phyloP scores from a whole-genome alignment of 1,140 invertebrate species.

The Palaemon carinicauda region DNA sequence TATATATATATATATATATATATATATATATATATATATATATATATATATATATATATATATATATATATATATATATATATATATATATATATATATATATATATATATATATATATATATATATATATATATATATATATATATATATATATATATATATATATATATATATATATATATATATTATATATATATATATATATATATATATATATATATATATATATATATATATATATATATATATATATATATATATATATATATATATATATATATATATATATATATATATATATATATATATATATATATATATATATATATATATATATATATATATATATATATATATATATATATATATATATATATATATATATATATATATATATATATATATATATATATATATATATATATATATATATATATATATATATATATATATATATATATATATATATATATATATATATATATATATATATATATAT shows the following conservation, averaged over 20 bases:
- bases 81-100: neutral
- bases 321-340: slow-evolving; percentile 5
- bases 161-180: neutral
- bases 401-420: neutral
- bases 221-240: neutral
- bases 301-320: slow-evolving; percentile 2
- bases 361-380: slow-evolving; percentile 5
- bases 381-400: slow-evolving; percentile 9
- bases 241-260: neutral
- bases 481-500: neutral
- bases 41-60: slow-evolving; percentile 2
- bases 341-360: neutral
- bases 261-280: neutral
- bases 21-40: slow-evolving; percentile 2
- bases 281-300: slow-evolving; percentile 2
- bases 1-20: neutral
- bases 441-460: neutral
- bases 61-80: slow-evolving; percentile 2
- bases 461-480: neutral
- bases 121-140: slow-evolving; percentile 9
- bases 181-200: neutral
- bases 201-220: neutral
- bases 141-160: slow-evolving; percentile 9
- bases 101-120: neutral
- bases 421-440: neutral